phyloP scores from a whole-genome alignment of 2,888 invertebrate genomes.

The Gortyna flavago region DNA sequence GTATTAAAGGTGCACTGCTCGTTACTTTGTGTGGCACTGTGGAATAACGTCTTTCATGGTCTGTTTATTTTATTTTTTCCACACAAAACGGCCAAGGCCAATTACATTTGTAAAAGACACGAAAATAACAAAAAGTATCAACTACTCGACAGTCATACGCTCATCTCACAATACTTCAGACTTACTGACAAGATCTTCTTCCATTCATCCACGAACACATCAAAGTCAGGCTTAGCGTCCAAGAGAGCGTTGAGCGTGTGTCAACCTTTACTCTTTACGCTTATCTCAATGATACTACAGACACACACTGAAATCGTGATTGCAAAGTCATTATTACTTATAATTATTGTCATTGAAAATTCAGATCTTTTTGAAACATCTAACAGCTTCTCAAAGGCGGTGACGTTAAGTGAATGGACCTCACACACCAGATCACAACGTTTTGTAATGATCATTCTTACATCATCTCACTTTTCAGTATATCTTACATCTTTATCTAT shows the following conservation, averaged over 20 bases:
- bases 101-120: too few species aligned
- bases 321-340: conserved; percentile 19
- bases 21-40: conserved; percentile 40
- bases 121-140: background rate
- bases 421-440: conserved; percentile 32
- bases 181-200: background rate
- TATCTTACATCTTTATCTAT: conserved; percentile 14
- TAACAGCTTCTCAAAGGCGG: conserved; percentile 11
- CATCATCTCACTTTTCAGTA: conserved; percentile 10
- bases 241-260: background rate
- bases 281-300: conserved; percentile 40
- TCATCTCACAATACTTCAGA: background rate
- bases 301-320: conserved; percentile 33
- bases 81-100: background rate
- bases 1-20: conserved; percentile 49
- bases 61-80: background rate
- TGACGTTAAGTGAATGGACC: conserved; percentile 13
- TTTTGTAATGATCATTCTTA: conserved; percentile 15
- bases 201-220: background rate
- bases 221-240: background rate
- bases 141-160: background rate
- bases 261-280: conserved; percentile 12
- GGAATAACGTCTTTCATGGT: conserved; percentile 13
- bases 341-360: conserved; percentile 18
- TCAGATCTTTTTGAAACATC: conserved; percentile 13